Evolutionary conservation across 53 echinoderm and acorn worm genomes (phyloP), one percentile per base, ranked within the genome.

Genomic region (Arbacia lixula): DNA sequence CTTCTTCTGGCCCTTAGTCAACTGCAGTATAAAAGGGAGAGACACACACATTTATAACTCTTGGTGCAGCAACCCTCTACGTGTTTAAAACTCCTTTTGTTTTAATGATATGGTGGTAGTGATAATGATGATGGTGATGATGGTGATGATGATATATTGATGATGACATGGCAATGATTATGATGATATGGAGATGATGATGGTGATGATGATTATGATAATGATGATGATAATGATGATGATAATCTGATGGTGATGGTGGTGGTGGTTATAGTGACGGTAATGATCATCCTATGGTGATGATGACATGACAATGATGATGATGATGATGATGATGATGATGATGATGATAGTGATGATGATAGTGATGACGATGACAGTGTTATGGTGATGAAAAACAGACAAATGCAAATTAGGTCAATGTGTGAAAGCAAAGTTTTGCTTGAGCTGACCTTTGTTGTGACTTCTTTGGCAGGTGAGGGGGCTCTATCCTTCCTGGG

Each of bases 381-480:
- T 68, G 43, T n/a, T n/a, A n/a, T n/a, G n/a, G n/a, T n/a, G n/a
- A n/a, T n/a, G n/a, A n/a, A n/a, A n/a, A n/a, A n/a, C n/a, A n/a
- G n/a, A n/a, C n/a, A n/a, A n/a, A n/a, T n/a, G n/a, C n/a, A n/a
- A n/a, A n/a, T n/a, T n/a, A n/a, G n/a, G n/a, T n/a, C n/a, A n/a
- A n/a, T n/a, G n/a, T n/a, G n/a, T n/a, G n/a, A n/a, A n/a, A n/a
- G n/a, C n/a, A n/a, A n/a, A n/a, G n/a, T n/a, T n/a, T 90, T 78
- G 71, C n/a, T n/a, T n/a, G n/a, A 72, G 11, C 71, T 54, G 30
- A 55, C 75, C 75, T 75, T 75, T 75, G 75, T 54, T 19, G 53
- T 31, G 6, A 88, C 50, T 33, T 95, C 95, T 65, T 91, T 91
- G 52, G 86, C 85, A 4, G 95, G 93, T 28, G 95, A 95, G 12